These are phyloP conservation scores for Hylaeus volcanicus DNA, from an alignment of 1,140 invertebrate genomes.

Conservation along the genomic window DNA sequence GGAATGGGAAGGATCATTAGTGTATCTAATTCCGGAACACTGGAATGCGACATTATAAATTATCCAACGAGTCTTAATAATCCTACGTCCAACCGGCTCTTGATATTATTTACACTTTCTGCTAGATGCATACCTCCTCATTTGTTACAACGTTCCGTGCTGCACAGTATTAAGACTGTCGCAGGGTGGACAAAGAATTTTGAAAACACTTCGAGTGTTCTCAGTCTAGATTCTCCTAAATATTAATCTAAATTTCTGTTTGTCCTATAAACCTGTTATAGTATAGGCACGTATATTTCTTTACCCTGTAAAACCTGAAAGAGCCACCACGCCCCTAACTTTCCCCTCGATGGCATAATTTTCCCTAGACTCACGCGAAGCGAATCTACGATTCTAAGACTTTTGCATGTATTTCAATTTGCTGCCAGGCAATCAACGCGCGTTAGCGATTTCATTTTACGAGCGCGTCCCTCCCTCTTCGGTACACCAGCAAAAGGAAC, in stretches of 20 bases:
- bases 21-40: constrained; percentile 18
- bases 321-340: no score
- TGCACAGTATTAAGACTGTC: background rate
- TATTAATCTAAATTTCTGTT: no score
- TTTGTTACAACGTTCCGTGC: background rate
- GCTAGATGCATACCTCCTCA: background rate
- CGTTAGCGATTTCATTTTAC: constrained; percentile 36
- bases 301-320: no score
- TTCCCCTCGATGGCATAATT: no score
- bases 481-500: constrained; percentile 11
- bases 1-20: constrained; percentile 43
- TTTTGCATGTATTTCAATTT: constrained; percentile 19
- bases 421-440: constrained; percentile 25
- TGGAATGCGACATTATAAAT: constrained; percentile 39
- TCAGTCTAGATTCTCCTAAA: no score
- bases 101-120: background rate
- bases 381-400: no score
- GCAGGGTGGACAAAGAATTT: background rate
- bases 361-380: no score
- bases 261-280: no score
- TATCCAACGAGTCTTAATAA: constrained; percentile 7
- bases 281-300: no score
- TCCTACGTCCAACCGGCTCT: background rate
- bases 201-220: no score
- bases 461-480: background rate